Evolutionary conservation across 2,113 vertebrate genomes (phyloP).

Genomic region (Mesocricetus auratus): DNA sequence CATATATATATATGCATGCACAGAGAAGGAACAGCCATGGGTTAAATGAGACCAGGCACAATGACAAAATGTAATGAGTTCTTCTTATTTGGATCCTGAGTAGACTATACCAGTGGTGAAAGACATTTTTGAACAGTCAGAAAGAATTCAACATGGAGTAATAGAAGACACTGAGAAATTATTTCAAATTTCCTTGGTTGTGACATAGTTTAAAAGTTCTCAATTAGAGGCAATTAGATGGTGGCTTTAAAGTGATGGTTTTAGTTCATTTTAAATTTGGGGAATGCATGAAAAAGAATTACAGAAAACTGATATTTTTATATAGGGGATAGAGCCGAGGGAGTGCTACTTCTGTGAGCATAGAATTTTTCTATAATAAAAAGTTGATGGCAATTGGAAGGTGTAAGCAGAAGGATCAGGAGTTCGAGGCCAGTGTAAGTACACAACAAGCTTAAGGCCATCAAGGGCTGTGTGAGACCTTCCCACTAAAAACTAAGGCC

Average conservation of each 20-base stretch:
- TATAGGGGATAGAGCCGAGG: not conserved
- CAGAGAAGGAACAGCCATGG: not conserved
- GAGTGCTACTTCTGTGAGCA: not conserved
- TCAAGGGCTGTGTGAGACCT: not conserved
- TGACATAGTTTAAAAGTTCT: not conserved
- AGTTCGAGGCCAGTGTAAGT: not conserved
- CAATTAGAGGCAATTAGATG: not conserved
- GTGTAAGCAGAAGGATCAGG: not conserved
- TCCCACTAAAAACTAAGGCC: not conserved
- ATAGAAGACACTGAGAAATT: not conserved
- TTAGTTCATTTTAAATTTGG: conserved; percentile 12
- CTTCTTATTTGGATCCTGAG: not conserved
- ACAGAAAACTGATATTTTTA: not conserved
- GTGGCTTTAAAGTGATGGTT: not conserved
- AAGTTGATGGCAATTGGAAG: not conserved
- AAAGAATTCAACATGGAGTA: not conserved
- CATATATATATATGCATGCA: not conserved
- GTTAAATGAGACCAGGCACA: not conserved
- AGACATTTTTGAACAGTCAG: not conserved
- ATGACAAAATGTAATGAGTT: not conserved
- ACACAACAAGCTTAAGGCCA: not conserved
- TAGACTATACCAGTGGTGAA: not conserved
- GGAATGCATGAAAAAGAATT: not conserved
- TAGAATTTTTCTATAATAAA: conserved; percentile 43
- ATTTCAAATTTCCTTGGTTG: not conserved